Conservation (phyloP, 2,888 invertebrate species). For the Eugnorisma glareosa region DNA sequence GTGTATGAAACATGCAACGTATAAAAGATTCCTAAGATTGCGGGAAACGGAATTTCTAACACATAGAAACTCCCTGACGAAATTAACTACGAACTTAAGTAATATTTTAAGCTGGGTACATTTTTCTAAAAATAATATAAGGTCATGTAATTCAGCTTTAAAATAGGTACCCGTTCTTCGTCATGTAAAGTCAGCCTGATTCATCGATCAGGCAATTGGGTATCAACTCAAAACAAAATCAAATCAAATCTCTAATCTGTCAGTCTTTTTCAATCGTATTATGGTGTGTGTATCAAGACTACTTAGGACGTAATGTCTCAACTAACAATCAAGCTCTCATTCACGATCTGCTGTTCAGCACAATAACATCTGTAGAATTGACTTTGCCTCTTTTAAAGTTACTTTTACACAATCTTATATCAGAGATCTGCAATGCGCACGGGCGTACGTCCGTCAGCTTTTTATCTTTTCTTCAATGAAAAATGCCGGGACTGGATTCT, state of each 20-base stretch:
- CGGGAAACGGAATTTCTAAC: not conserved
- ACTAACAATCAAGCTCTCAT: not conserved
- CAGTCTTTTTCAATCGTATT: not conserved
- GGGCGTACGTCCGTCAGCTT: constrained; percentile 10
- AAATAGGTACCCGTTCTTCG: not conserved
- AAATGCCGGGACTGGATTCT: constrained; percentile 50
- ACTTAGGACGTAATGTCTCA: not conserved
- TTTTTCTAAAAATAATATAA: not conserved
- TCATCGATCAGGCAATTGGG: not conserved
- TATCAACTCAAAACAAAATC: not conserved
- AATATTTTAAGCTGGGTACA: not conserved
- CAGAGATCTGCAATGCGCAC: constrained; percentile 11
- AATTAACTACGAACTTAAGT: not conserved
- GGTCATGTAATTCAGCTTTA: not conserved
- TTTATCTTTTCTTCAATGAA: constrained; percentile 58
- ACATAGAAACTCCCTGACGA: not conserved
- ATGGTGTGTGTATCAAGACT: not conserved
- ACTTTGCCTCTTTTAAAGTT: not conserved
- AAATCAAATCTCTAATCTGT: too few species aligned
- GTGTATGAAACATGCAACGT: not conserved
- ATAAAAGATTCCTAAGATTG: not conserved
- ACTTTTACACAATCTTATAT: constrained; percentile 19
- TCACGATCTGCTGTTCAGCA: not conserved
- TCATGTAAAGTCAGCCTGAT: not conserved
- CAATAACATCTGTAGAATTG: not conserved